These are phyloP conservation scores for Eupithecia insigniata DNA, from an alignment of 2,888 invertebrate species.

Conservation along the genomic window DNA sequence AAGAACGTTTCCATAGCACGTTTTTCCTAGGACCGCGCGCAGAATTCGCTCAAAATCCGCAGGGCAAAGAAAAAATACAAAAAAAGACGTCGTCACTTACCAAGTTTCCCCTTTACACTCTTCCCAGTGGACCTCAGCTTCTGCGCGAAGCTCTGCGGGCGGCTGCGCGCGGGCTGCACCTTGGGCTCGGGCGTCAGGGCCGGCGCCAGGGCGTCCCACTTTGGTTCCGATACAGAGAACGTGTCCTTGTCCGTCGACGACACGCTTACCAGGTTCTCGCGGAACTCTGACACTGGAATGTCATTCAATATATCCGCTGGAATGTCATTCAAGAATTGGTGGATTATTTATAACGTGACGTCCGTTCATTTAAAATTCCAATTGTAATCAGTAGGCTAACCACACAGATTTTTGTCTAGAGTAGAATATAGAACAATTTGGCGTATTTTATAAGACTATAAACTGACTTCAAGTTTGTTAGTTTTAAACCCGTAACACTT, in stretches of 20 bases:
- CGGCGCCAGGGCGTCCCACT: conserved; percentile 64
- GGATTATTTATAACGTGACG: background rate
- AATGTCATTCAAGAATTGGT: conserved; percentile 1
- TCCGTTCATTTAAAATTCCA: background rate
- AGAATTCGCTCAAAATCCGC: no score
- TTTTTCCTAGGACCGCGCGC: no score
- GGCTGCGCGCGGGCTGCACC: conserved; percentile 54
- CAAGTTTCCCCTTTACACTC: conserved; percentile 89
- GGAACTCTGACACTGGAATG: conserved; percentile 84
- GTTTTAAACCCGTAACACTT: no score
- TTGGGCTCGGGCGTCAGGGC: conserved; percentile 45
- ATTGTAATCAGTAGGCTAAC: no score
- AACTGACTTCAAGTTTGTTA: no score
- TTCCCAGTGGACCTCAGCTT: conserved; percentile 93
- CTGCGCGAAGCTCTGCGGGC: conserved; percentile 95
- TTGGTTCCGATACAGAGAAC: conserved; percentile 63
- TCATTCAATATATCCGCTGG: conserved; percentile 26
- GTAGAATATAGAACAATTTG: no score
- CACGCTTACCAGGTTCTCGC: conserved; percentile 83
- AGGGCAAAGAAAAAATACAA: no score
- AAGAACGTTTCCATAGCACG: no score
- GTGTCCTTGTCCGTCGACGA: conserved; percentile 73
- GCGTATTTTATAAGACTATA: no score
- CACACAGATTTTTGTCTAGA: no score
- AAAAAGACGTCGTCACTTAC: conserved; percentile 48